Percentiles rank a stretch among this genome's conserved stretches.
These are phyloP conservation scores for Danionella cerebrum DNA, from an alignment of 2,113 vertebrate genomes.

Conservation along the genomic window DNA sequence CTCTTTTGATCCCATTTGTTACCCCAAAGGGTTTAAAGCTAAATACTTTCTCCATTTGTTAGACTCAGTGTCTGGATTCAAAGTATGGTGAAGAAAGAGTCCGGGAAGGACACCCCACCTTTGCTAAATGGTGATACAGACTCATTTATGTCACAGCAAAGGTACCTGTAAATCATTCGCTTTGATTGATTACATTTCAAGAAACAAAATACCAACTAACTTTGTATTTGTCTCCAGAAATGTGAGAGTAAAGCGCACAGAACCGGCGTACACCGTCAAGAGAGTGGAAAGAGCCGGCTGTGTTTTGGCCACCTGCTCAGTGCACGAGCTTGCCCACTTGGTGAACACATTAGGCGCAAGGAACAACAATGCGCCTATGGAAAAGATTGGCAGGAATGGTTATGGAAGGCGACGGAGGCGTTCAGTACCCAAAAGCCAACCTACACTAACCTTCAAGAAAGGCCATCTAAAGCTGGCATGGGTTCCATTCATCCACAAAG, in stretches of 20 bases:
- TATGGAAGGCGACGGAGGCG: constrained; percentile 80
- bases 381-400: constrained; percentile 68
- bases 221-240: constrained; percentile 33
- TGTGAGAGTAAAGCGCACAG: constrained; percentile 63
- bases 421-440: constrained; percentile 32
- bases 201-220: neutral
- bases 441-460: neutral
- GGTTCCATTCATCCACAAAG: constrained; percentile 16
- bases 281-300: constrained; percentile 60
- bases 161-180: constrained; percentile 66
- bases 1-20: neutral
- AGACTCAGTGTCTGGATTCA: constrained; percentile 73
- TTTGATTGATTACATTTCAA: neutral
- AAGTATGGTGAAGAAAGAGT: constrained; percentile 60
- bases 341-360: constrained; percentile 63
- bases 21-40: neutral
- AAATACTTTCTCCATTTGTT: constrained; percentile 1
- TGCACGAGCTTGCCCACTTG: constrained; percentile 69
- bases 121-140: constrained; percentile 55
- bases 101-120: neutral
- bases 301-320: constrained; percentile 72
- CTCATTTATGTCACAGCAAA: constrained; percentile 46
- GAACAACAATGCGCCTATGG: constrained; percentile 56
- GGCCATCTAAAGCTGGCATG: constrained; percentile 19
- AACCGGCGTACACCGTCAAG: neutral